Base-by-base conservation (phyloP, 1,140 invertebrate species). In the Ditylenchus dipsaci region DNA sequence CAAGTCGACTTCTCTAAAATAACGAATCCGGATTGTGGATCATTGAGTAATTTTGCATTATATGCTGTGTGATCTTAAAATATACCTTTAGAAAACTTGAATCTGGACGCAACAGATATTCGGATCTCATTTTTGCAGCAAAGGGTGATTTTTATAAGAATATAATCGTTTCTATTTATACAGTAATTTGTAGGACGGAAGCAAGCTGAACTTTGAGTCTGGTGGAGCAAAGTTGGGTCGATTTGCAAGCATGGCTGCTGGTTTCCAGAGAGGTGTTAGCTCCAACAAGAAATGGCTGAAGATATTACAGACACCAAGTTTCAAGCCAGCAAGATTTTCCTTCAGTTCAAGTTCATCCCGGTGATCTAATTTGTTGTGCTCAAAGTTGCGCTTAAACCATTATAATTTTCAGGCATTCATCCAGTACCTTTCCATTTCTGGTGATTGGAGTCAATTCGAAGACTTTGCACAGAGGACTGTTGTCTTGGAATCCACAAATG, bases 381-480 rank as follows among this genome's bases (percentile, higher is more conserved):
- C 17, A 7, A 38, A n/a, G 21, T 61, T 23, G 11, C 5, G 33
- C 13, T 21, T n/a, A 27, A 21, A 15, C 23, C 27, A 15, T 21
- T 68, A 29, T 64, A 26, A 56, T 21, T 67, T 69, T 26, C 21
- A 69, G 68, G 19, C n/a, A 30, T 45, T 53, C 30, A 38, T 70
- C n/a, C 47, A 29, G 7, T 70, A 67, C 27, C 57, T 70, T 0
- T 29, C 68, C 1, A 45, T 70, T 26, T 53, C 68, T 49, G 68
- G 68, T 23, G 68, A 70, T 17, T 70, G 19, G 66, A 13, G n/a
- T 21, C 49, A 66, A 13, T 69, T 70, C 29, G 66, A 60, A 21
- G 21, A 69, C 27, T 69, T 47, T 59, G 8, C n/a, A 17, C 27
- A 42, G 43, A 70, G 59, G 19, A 47, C 59, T 19, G 19, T 61